phyloP scores from a whole-genome alignment of 2,888 invertebrate genomes.

The Cerastis rubricosa region DNA sequence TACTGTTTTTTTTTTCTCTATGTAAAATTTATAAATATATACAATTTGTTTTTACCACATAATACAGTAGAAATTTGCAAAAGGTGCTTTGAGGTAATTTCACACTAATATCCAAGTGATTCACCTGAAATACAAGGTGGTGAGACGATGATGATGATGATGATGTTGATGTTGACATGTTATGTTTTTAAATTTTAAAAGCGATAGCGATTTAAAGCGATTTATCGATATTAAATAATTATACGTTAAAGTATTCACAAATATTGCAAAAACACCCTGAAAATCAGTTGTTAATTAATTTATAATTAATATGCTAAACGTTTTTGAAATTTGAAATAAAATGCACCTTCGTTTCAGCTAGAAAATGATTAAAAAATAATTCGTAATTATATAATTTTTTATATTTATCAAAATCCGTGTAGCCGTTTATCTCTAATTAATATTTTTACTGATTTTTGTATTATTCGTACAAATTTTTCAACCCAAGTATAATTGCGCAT shows the following conservation, averaged over 20 bases:
- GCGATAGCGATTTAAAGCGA: too few relatives aligned
- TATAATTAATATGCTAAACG: not conserved
- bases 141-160: too few relatives aligned
- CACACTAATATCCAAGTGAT: too few relatives aligned
- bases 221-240: not conserved
- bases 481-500: not conserved
- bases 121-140: too few relatives aligned
- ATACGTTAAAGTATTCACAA: not conserved
- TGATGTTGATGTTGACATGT: not conserved
- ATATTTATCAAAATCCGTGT: constrained; percentile 9
- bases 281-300: not conserved
- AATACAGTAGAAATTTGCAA: not conserved
- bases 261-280: not conserved
- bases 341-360: not conserved
- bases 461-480: not conserved
- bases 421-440: not conserved
- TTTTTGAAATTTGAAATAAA: not conserved
- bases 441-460: not conserved
- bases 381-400: not conserved
- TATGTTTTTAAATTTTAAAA: not conserved
- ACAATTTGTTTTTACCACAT: not conserved
- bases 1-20: too few relatives aligned
- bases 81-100: not conserved
- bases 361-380: not conserved
- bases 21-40: not conserved